A percentile compares a stretch with the other conserved stretches of the same genome.
phyloP scores from a whole-genome alignment of 2,797 vertebrate species.

The Aulostomus chinensis region DNA sequence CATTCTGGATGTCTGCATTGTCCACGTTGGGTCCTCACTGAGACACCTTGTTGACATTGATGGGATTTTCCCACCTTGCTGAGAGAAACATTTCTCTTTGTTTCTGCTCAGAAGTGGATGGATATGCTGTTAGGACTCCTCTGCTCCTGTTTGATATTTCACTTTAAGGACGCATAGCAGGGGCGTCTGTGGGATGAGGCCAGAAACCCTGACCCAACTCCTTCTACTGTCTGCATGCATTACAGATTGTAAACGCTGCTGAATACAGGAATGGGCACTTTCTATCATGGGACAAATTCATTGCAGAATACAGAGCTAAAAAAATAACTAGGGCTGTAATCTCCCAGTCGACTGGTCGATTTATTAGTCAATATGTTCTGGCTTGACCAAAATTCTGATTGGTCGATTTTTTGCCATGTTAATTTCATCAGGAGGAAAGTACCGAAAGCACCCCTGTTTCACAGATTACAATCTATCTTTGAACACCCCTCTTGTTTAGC shows the following conservation, averaged over 20 bases:
- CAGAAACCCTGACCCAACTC: conserved; percentile 19
- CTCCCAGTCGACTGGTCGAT: too few relatives aligned
- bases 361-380: too few relatives aligned
- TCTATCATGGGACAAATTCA: conserved; percentile 22
- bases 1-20: conserved; percentile 22
- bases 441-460: too few relatives aligned
- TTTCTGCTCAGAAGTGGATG: conserved; percentile 33
- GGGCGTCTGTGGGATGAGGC: conserved; percentile 33
- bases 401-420: too few relatives aligned
- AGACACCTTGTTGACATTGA: conserved; percentile 49
- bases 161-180: conserved; percentile 31
- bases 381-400: too few relatives aligned
- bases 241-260: conserved; percentile 19
- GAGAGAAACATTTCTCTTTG: conserved; percentile 42
- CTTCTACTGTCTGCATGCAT: conserved; percentile 28
- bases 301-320: conserved; percentile 4
- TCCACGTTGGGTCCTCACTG: conserved; percentile 19
- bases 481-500: too few relatives aligned
- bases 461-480: too few relatives aligned
- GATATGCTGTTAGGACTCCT: conserved; percentile 39
- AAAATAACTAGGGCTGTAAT: too few relatives aligned
- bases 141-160: conserved; percentile 62
- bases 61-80: conserved; percentile 51
- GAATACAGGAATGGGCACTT: conserved; percentile 24
- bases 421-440: too few relatives aligned